These are phyloP conservation scores for Podiceps cristatus DNA, from an alignment of 2,113 vertebrate species.

Conservation along the genomic window DNA sequence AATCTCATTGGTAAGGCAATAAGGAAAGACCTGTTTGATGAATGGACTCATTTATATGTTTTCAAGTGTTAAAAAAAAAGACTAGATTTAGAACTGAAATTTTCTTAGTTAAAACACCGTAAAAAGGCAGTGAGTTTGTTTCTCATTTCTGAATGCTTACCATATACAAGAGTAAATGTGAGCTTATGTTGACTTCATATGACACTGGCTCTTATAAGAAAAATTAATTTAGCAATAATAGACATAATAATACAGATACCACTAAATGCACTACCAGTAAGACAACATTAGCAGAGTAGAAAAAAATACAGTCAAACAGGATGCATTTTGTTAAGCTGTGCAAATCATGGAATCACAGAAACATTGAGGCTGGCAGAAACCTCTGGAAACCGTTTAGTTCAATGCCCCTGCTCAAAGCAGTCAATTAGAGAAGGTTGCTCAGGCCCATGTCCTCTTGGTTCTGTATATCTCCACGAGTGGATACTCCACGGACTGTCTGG, in stretches of 20 bases:
- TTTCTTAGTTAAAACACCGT: background rate
- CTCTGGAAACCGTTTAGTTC: background rate
- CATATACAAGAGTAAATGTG: background rate
- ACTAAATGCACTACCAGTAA: background rate
- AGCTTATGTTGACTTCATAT: background rate
- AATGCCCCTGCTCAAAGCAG: background rate
- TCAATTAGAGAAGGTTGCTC: background rate
- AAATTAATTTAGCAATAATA: slow-evolving; percentile 10
- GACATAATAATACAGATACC: background rate
- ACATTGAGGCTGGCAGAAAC: background rate
- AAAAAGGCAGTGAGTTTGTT: background rate
- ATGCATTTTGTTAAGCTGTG: background rate
- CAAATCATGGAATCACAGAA: background rate
- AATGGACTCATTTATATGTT: background rate
- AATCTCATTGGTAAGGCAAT: background rate
- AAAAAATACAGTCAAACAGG: background rate
- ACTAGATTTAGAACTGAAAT: background rate
- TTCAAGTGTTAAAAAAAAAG: background rate
- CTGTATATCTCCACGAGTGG: background rate
- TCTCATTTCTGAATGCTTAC: background rate
- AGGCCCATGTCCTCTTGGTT: background rate
- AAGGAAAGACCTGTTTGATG: background rate
- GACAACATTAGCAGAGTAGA: background rate
- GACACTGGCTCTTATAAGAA: background rate
- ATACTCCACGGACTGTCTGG: background rate